Percentiles rank a stretch among this genome's conserved stretches.
phyloP scores from a whole-genome alignment of 2,888 invertebrate genomes.

The Sarcophaga subvicina region DNA sequence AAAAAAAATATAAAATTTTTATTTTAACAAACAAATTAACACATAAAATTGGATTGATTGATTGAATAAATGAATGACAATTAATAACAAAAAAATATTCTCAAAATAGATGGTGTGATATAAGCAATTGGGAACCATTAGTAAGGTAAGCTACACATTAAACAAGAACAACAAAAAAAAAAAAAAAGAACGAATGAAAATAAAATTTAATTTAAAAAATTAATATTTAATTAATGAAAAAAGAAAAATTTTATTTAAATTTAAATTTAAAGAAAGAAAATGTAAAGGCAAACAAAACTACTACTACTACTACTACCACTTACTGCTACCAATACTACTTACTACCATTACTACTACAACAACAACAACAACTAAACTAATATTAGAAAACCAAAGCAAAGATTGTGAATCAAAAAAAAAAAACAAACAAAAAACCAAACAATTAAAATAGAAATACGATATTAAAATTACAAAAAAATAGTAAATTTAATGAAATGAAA shows the following conservation, averaged over 20 bases:
- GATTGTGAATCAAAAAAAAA: constrained; percentile 38
- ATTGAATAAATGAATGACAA: neutral
- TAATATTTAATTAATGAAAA: constrained; percentile 27
- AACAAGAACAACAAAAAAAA: constrained; percentile 75
- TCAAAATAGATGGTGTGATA: constrained; percentile 79
- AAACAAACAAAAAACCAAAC: neutral
- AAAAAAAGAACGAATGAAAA: constrained; percentile 49
- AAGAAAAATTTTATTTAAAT: neutral
- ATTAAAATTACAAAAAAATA: constrained; percentile 13
- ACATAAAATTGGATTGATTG: neutral
- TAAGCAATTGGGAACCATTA: constrained; percentile 82
- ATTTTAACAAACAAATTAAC: constrained; percentile 22
- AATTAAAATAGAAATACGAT: constrained; percentile 23
- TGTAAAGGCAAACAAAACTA: neutral
- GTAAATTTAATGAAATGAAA: constrained; percentile 9
- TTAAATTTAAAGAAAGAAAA: constrained; percentile 10
- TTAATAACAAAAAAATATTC: constrained; percentile 20
- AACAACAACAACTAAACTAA: neutral
- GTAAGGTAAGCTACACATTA: constrained; percentile 83
- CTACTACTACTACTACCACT: neutral
- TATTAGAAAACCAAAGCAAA: neutral
- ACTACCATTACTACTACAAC: neutral
- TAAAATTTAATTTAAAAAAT: constrained; percentile 38
- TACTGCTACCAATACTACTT: no score
- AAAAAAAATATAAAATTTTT: constrained; percentile 4